Evolutionary conservation across 2,113 vertebrate species (phyloP).

Genomic region (Anthoscopus minutus): DNA sequence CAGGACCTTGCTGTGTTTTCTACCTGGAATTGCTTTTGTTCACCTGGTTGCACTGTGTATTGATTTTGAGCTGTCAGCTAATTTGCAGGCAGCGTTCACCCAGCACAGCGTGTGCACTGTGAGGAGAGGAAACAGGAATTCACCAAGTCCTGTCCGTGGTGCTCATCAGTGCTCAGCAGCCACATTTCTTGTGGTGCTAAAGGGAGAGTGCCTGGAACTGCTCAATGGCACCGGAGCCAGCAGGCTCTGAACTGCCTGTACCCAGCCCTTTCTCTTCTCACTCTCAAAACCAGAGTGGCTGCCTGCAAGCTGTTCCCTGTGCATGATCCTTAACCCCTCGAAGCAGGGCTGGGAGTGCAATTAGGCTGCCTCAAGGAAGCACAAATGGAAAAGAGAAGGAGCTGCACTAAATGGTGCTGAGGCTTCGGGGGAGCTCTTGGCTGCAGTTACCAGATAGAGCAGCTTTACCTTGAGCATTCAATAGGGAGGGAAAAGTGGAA

Average conservation of each 20-base stretch:
- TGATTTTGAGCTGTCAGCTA: background rate
- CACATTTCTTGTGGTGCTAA: background rate
- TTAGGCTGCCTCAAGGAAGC: background rate
- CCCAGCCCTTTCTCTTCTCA: background rate
- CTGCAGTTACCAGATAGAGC: background rate
- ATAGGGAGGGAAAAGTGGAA: background rate
- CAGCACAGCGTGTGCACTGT: background rate
- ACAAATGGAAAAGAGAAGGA: background rate
- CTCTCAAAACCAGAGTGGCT: background rate
- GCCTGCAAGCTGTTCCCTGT: background rate
- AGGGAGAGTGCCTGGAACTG: background rate
- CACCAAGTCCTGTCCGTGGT: background rate
- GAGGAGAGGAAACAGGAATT: background rate
- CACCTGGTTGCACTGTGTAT: background rate
- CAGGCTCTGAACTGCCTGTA: background rate
- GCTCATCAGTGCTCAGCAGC: background rate
- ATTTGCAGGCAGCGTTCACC: background rate
- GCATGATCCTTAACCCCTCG: fast-evolving
- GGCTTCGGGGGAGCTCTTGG: background rate
- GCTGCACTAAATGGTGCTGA: background rate
- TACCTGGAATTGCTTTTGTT: background rate
- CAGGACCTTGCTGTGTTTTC: background rate
- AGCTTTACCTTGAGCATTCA: background rate
- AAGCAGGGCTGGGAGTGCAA: background rate
- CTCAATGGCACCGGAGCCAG: fast-evolving